Percentiles rank a stretch among this genome's conserved stretches.
phyloP scores from a whole-genome alignment of 2,113 vertebrate genomes.

The Thamnophis sirtalis region DNA sequence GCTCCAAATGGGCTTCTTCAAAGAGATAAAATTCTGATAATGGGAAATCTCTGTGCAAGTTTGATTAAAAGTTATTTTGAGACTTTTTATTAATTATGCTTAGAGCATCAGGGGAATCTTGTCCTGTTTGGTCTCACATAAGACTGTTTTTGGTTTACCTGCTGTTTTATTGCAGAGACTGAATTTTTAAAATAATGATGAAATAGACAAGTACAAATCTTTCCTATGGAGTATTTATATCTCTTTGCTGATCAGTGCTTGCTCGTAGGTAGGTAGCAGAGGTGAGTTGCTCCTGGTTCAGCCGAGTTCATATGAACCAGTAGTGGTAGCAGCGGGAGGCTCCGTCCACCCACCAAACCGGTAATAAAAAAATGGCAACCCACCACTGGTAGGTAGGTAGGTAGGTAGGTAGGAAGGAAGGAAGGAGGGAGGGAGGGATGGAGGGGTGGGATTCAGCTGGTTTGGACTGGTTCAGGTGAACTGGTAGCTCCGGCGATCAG shows the following conservation, averaged over 20 bases:
- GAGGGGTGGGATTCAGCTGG: no score
- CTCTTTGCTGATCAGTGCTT: background rate
- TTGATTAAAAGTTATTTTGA: slow-evolving; percentile 68
- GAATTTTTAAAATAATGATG: slow-evolving; percentile 12
- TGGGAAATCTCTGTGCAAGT: slow-evolving; percentile 60
- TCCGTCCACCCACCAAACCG: no score
- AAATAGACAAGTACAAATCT: background rate
- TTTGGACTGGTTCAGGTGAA: no score
- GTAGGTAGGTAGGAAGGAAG: no score
- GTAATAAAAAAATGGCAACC: no score
- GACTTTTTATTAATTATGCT: slow-evolving; percentile 71
- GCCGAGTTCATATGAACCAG: no score
- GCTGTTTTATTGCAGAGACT: background rate
- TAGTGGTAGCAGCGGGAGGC: no score
- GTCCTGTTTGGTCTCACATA: background rate
- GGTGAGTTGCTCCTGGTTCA: no score
- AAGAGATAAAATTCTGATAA: slow-evolving; percentile 62
- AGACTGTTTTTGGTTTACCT: background rate
- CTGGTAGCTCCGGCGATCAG: no score
- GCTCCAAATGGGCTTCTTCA: slow-evolving; percentile 62
- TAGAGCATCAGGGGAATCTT: slow-evolving; percentile 36
- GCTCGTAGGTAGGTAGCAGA: no score
- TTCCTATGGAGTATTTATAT: background rate
- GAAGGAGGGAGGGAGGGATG: background rate
- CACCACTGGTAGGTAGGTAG: no score